These are phyloP conservation scores for Anas bahamensis DNA, from an alignment of 2,797 vertebrate species.

Conservation along the genomic window DNA sequence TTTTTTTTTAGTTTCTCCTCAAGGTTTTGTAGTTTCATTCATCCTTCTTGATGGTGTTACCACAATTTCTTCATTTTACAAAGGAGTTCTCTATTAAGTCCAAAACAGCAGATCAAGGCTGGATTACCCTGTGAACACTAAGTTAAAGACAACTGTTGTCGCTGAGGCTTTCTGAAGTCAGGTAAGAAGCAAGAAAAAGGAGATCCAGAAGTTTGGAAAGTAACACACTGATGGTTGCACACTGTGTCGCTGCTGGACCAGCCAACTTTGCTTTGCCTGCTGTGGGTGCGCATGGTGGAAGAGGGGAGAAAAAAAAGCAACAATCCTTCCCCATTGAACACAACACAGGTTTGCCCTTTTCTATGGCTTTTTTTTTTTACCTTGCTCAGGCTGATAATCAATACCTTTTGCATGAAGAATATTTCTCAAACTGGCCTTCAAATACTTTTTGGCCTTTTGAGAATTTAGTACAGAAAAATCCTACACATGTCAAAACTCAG, in stretches of 20 bases:
- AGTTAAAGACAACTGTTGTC: neutral
- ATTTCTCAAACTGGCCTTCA: neutral
- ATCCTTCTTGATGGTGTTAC: neutral
- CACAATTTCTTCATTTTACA: neutral
- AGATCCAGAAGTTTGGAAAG: neutral
- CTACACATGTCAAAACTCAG: neutral
- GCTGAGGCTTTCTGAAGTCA: neutral
- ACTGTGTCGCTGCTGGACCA: neutral
- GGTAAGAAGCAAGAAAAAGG: accelerated
- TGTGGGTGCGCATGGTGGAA: accelerated
- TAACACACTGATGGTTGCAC: neutral
- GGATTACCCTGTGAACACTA: neutral
- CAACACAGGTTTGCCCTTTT: neutral
- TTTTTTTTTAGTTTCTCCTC: neutral
- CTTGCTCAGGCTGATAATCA: neutral
- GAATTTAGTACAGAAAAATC: neutral
- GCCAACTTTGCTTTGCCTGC: neutral
- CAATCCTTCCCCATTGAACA: neutral
- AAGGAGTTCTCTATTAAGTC: neutral
- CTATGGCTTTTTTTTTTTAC: neutral
- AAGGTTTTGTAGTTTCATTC: neutral
- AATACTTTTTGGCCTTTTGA: neutral
- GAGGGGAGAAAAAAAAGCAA: neutral
- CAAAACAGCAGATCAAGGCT: neutral
- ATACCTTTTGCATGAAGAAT: neutral